Percentiles rank a stretch among this genome's conserved stretches.
These are phyloP conservation scores for Eospalax fontanierii DNA, from an alignment of 2,797 vertebrate species.

Conservation along the genomic window DNA sequence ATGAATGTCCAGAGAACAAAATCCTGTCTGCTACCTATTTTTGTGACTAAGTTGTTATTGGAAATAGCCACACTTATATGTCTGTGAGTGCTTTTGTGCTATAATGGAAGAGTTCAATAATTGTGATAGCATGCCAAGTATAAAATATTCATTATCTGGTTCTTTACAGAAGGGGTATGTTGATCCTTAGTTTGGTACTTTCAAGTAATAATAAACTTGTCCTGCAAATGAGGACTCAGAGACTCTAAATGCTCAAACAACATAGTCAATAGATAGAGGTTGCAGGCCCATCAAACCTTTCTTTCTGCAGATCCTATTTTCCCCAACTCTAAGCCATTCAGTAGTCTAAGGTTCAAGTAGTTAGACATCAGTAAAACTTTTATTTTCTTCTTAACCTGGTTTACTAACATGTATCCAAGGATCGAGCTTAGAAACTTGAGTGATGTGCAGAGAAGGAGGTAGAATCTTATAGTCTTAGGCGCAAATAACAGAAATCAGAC, in stretches of 20 bases:
- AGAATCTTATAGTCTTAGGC: not conserved
- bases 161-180: not conserved
- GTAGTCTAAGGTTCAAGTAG: not conserved
- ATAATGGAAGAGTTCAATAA: not conserved
- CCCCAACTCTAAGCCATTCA: not conserved
- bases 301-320: not conserved
- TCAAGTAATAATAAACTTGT: not conserved
- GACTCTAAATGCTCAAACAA: not conserved
- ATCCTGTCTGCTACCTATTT: not conserved
- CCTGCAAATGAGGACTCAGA: not conserved
- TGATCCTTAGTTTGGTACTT: not conserved
- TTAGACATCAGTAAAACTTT: not conserved
- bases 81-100: not conserved
- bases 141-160: constrained; percentile 14
- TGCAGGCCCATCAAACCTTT: not conserved
- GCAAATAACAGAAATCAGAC: not conserved
- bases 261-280: not conserved
- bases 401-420: not conserved
- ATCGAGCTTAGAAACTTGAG: not conserved
- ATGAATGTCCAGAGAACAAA: not conserved
- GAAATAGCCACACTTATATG: not conserved
- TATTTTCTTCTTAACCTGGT: not conserved
- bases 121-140: not conserved
- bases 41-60: not conserved
- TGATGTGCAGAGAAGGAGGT: not conserved